Evolutionary conservation across 2,113 vertebrate species (phyloP), one percentile per base, ranked within the genome.

Genomic region (Cyphomyrus plagiostoma): DNA sequence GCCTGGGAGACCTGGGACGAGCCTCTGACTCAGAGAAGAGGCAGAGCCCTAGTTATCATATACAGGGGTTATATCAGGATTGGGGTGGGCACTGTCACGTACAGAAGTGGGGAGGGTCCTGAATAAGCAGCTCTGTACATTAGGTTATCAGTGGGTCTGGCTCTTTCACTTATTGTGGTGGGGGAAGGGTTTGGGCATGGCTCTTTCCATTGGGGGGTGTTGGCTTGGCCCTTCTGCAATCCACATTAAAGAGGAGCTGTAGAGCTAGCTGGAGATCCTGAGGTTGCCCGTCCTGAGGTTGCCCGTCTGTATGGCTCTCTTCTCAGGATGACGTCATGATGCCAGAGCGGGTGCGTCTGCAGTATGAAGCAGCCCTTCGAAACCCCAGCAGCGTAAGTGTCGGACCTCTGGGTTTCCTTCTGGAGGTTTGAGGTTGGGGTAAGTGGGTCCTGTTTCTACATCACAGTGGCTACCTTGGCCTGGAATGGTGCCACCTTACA

Each of bases 261-360:
- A 30, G n/a, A 35, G 3, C 26, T 11, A 13, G 8, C 26, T 70
- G 66, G 10, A 70, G 9, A n/a, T 30, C 66, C 66, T 70, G 66
- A 26, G 66, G 13, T 70, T 77, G 70, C 70, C 13, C 30, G 0
- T 39, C 35, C 70, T 39, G 30, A 77, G 4, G 35, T 5, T 19
- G 30, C 70, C 15, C 4, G 35, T 77, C 74, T 77, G 74, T 17
- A 3, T 6, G 74, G 30, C 74, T 89, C 62, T 91, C 4, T 94
- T 92, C 92, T 48, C 93, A 99, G 98, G 98, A 99, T 90, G 98
- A 99, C 49, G 94, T 97, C 90, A 99, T 99, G 98, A 95, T 97
- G 95, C 97, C 98, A 1, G 96, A 97, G 94, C 95, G 98, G 92
- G 95, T 99, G 88, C 94, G 96, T 53, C 93, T 99, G 88, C 98